Base-by-base conservation (phyloP, 2,888 invertebrate species). In the Lathronympha strigana region DNA sequence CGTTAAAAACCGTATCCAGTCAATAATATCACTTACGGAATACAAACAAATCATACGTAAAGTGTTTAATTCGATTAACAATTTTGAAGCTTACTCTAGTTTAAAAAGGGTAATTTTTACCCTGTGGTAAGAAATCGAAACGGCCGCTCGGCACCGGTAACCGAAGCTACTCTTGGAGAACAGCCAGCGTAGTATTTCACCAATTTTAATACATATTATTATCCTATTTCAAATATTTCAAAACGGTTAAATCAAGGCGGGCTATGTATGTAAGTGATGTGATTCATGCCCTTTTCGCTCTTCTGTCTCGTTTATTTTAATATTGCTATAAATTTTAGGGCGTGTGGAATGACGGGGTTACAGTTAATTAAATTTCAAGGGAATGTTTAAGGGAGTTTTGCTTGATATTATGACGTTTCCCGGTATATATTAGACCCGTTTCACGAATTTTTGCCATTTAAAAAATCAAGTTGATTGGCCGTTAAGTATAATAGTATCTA, bases 131-230 rank as follows among this genome's bases (percentile, higher is more conserved):
- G n/a, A 53, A 57, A 9, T 15, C 13, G 49, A 11, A 23, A 40
- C 51, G 40, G 2, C 19, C 17, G 25, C 67, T 54, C 70, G 50
- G 73, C 68, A 64, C 9, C 63, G 69, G 68, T 72, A 67, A 57
- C 71, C 66, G 64, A 70, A 73, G 53, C 68, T 72, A 69, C 68
- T 71, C 69, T 78, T 78, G 76, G 74, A 76, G 68, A 70, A 57
- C 67, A 60, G 73, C 74, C 77, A 77, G 71, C 70, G 69, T 72
- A 69, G 68, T 77, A 77, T 79, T 79, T 77, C 70, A 70, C 67
- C 70, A 77, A 80, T 77, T 81, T 82, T 78, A 82, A 81, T 79
- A 79, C 74, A 73, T 74, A 75, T 76, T 74, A 75, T 76, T 72
- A 77, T 76, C 74, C 74, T 70, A 73, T 77, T 74, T 68, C 68